A percentile compares a stretch with the other conserved stretches of the same genome.
phyloP scores from a whole-genome alignment of 37 sponge, comb jelly and placozoan genomes.

The Chondrosia reniformis region DNA sequence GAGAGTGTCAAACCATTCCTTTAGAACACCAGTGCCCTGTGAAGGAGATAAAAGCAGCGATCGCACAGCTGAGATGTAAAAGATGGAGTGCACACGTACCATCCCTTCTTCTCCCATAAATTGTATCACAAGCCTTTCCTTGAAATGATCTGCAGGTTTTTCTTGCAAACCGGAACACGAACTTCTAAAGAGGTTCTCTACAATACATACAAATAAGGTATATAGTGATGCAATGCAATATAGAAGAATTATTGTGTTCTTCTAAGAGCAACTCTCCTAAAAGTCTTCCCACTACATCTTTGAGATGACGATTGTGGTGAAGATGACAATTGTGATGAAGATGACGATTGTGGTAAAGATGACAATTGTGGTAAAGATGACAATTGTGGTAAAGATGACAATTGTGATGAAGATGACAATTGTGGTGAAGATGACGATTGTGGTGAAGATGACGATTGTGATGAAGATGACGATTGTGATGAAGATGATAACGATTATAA shows the following conservation, averaged over 20 bases:
- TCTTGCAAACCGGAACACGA: conserved; percentile 59
- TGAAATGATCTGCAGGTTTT: conserved; percentile 30
- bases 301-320: no score
- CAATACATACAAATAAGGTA: not conserved
- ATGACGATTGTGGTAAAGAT: no score
- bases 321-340: no score
- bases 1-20: conserved; percentile 93
- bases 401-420: no score
- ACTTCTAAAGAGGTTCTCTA: conserved; percentile 65
- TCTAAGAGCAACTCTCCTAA: no score
- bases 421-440: no score
- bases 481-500: not conserved
- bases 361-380: no score
- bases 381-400: no score
- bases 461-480: no score
- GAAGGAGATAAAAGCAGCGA: not conserved
- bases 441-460: no score
- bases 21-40: conserved; percentile 81
- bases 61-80: not conserved
- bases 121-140: conserved; percentile 47
- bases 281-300: no score
- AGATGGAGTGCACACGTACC: conserved; percentile 36
- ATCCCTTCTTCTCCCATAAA: conserved; percentile 88
- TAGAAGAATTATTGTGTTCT: no score
- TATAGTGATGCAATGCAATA: not conserved